Evolutionary conservation across 1,140 invertebrate genomes (phyloP).

Genomic region (Drosophila lacertosa): DNA sequence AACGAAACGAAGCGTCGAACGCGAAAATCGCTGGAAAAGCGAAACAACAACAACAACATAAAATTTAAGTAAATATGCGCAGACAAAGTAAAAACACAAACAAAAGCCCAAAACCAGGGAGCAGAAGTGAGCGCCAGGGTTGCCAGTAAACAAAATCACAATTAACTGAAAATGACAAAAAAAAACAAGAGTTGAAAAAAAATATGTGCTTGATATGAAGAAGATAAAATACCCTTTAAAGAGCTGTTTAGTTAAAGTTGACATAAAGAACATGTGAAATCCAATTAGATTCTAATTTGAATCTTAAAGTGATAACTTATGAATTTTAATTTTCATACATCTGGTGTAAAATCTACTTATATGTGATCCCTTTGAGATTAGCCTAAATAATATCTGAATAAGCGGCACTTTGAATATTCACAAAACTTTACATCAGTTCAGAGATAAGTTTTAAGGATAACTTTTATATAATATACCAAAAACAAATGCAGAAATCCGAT

Average conservation of each 20-base stretch:
- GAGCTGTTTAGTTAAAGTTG: too few relatives aligned
- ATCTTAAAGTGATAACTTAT: too few relatives aligned
- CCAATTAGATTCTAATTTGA: too few relatives aligned
- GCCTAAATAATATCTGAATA: too few relatives aligned
- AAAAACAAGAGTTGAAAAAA: conserved; percentile 22
- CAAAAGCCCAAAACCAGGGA: conserved; percentile 40
- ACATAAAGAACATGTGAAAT: conserved; percentile 11
- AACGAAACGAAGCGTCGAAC: conserved; percentile 51
- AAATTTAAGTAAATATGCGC: conserved; percentile 79
- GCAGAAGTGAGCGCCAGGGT: conserved; percentile 28
- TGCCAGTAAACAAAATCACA: conserved; percentile 79
- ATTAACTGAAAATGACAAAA: conserved; percentile 78
- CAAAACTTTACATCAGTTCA: too few relatives aligned
- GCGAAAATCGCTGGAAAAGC: conserved; percentile 55
- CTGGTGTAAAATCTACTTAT: too few relatives aligned
- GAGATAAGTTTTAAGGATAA: too few relatives aligned
- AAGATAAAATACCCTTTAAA: conserved; percentile 14
- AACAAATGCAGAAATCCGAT: too few relatives aligned
- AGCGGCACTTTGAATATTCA: too few relatives aligned
- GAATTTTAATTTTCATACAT: too few relatives aligned
- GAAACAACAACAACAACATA: conserved; percentile 55
- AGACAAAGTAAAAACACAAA: conserved; percentile 76
- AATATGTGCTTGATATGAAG: background rate
- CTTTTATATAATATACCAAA: too few relatives aligned
- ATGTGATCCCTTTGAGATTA: too few relatives aligned